Conservation (phyloP, 1,140 invertebrate genomes). For the Drosophila arawakana region DNA sequence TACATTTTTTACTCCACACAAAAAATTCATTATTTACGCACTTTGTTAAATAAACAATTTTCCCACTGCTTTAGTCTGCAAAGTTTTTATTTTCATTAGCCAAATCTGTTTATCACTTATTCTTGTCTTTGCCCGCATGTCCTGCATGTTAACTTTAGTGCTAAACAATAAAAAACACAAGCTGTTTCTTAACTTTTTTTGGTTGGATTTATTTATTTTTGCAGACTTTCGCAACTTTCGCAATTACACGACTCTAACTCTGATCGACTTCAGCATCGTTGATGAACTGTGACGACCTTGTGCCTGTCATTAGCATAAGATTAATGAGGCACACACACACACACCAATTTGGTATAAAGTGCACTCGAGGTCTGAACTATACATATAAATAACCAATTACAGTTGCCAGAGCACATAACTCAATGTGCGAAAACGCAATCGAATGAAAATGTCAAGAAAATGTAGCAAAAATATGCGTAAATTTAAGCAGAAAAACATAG, state of each 20-base stretch:
- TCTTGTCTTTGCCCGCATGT: neutral
- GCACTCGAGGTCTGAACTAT: conserved; percentile 31
- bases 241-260: neutral
- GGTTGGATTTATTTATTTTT: no score
- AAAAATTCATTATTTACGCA: neutral
- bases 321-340: conserved; percentile 34
- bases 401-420: conserved; percentile 20
- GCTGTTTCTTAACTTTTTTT: conserved; percentile 10
- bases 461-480: conserved; percentile 42
- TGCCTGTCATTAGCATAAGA: conserved; percentile 53
- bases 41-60: neutral
- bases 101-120: neutral
- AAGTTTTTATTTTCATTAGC: conserved; percentile 32
- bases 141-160: neutral
- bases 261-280: neutral
- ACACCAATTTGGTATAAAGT: conserved; percentile 11
- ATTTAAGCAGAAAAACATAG: conserved; percentile 38
- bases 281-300: conserved; percentile 43
- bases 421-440: conserved; percentile 38
- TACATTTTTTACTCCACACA: neutral
- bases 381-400: conserved; percentile 53
- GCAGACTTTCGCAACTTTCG: conserved; percentile 2
- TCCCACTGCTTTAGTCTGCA: conserved; percentile 8
- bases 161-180: conserved; percentile 4
- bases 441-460: conserved; percentile 64